phyloP scores from a whole-genome alignment of 1,140 invertebrate species.

The Drosophila ananassae region DNA sequence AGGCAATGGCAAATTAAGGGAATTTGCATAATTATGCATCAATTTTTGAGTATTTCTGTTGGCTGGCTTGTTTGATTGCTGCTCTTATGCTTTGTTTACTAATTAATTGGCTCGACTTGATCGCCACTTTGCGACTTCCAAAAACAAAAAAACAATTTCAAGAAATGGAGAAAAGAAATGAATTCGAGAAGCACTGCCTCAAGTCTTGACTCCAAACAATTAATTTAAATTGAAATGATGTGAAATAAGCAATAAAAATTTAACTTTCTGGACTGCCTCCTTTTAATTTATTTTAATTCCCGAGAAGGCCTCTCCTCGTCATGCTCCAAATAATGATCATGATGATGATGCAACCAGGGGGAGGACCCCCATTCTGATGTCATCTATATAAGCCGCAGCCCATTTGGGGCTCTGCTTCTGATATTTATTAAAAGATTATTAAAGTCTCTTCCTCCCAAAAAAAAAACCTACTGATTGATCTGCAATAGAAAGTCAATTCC shows the following conservation, averaged over 20 bases:
- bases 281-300: constrained; percentile 17
- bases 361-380: constrained; percentile 19
- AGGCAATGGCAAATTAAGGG: constrained; percentile 61
- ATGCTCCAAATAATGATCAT: constrained; percentile 30
- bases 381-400: too few species aligned
- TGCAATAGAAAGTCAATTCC: not conserved
- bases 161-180: constrained; percentile 14
- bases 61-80: constrained; percentile 59
- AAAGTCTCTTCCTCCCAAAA: too few species aligned
- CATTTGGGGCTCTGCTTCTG: too few species aligned
- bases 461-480: too few species aligned
- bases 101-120: constrained; percentile 63
- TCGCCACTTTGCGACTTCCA: constrained; percentile 32
- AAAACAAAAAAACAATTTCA: constrained; percentile 31
- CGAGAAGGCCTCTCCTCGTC: constrained; percentile 2
- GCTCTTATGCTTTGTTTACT: constrained; percentile 76
- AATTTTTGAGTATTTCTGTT: constrained; percentile 12
- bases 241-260: constrained; percentile 30
- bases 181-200: not conserved
- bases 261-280: constrained; percentile 6
- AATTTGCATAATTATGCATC: constrained; percentile 79
- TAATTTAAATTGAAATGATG: constrained; percentile 44
- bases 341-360: constrained; percentile 36
- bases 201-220: constrained; percentile 30
- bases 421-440: too few species aligned